Conservation (phyloP, 1,140 invertebrate genomes). For the Drosophila rhopaloa region DNA sequence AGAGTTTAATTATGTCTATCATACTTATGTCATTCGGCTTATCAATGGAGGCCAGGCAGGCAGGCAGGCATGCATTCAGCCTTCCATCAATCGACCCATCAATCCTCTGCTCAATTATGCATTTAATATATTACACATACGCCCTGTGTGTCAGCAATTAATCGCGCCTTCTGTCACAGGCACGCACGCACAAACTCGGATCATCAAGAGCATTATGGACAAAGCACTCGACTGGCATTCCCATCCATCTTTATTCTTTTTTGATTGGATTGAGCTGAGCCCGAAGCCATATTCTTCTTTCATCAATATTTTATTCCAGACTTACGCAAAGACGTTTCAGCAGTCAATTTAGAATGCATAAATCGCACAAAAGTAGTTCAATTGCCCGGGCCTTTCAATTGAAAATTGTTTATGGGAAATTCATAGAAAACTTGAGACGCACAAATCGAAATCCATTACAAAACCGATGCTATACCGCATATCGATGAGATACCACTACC, state of each 20-base stretch:
- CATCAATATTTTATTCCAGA: conserved; percentile 30
- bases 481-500: conserved; percentile 30
- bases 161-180: conserved; percentile 39
- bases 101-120: conserved; percentile 59
- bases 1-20: conserved; percentile 45
- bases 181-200: conserved; percentile 18
- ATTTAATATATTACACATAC: conserved; percentile 64
- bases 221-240: conserved; percentile 12
- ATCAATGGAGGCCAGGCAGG: conserved; percentile 50
- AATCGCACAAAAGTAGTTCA: conserved; percentile 74
- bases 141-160: conserved; percentile 52
- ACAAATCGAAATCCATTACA: conserved; percentile 72
- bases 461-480: conserved; percentile 31
- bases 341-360: conserved; percentile 66
- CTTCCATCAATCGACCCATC: conserved; percentile 48
- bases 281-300: neutral
- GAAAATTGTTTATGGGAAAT: conserved; percentile 75
- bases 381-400: conserved; percentile 72
- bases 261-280: conserved; percentile 11
- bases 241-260: conserved; percentile 18
- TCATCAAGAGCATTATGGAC: conserved; percentile 35
- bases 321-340: conserved; percentile 34
- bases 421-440: conserved; percentile 72
- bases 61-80: conserved; percentile 11
- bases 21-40: conserved; percentile 57